Evolutionary conservation across 1,140 invertebrate species (phyloP).

Genomic region (Anadara kagoshimensis): DNA sequence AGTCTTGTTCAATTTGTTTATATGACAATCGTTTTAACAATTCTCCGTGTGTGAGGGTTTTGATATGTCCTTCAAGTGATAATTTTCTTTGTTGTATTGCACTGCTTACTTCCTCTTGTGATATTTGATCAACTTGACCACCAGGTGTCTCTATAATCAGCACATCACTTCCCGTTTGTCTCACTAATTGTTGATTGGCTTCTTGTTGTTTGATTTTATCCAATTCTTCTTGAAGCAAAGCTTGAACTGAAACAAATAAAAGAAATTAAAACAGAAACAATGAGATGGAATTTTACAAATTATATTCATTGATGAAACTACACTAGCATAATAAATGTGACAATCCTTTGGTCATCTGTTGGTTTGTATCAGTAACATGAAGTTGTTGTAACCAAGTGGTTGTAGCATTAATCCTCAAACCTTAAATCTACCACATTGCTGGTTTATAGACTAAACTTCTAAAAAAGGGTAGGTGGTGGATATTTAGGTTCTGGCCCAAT

Average conservation of each 20-base stretch:
- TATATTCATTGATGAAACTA: too few relatives aligned
- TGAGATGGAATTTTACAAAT: too few relatives aligned
- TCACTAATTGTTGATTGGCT: neutral
- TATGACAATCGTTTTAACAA: constrained; percentile 49
- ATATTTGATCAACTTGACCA: neutral
- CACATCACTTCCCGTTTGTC: neutral
- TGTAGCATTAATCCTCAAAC: too few relatives aligned
- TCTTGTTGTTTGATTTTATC: constrained; percentile 26
- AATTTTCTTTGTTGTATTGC: constrained; percentile 31
- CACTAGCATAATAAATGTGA: too few relatives aligned
- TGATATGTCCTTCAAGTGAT: constrained; percentile 53
- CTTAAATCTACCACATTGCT: too few relatives aligned
- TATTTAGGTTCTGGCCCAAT: too few relatives aligned
- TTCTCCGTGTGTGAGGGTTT: constrained; percentile 57
- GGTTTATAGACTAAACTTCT: too few relatives aligned
- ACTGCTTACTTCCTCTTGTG: neutral
- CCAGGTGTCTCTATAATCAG: neutral
- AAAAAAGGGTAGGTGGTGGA: too few relatives aligned
- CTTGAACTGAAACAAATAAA: constrained; percentile 48
- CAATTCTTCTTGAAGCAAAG: constrained; percentile 43
- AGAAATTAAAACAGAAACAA: neutral
- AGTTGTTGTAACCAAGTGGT: too few relatives aligned
- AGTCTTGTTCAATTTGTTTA: constrained; percentile 41
- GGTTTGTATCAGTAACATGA: too few relatives aligned
- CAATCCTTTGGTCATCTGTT: too few relatives aligned